Percentiles rank a stretch among this genome's conserved stretches.
Conservation (phyloP, 2,113 vertebrate species). For the Australoheros scitulus region DNA sequence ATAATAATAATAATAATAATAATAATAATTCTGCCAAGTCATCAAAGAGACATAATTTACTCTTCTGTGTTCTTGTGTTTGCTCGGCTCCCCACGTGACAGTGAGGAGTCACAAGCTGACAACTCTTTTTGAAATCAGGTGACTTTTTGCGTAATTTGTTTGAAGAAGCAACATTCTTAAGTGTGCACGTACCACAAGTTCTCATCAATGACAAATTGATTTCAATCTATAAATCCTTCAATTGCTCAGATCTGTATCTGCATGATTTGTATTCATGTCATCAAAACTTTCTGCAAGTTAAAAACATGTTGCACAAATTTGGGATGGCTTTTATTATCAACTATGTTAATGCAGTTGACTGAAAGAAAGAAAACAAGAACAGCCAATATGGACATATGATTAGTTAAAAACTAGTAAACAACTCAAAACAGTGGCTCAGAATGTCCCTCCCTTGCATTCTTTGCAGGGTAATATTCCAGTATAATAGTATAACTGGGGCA, state of each 20-base stretch:
- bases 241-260: neutral
- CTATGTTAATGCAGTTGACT: no score
- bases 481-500: no score
- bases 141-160: neutral
- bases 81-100: neutral
- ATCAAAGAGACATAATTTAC: neutral
- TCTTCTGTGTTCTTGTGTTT: neutral
- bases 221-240: neutral
- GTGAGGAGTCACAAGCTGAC: neutral
- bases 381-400: no score
- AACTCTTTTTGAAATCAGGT: neutral
- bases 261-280: neutral
- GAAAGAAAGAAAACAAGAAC: no score
- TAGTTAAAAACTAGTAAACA: no score
- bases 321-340: neutral
- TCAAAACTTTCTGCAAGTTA: neutral
- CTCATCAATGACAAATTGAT: neutral
- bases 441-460: no score
- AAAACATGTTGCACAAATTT: neutral
- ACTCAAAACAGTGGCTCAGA: no score
- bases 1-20: no score
- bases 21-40: neutral
- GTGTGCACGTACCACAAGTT: neutral
- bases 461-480: no score
- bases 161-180: neutral